phyloP scores from a whole-genome alignment of 2,113 vertebrate genomes.

The Vulpes vulpes region DNA sequence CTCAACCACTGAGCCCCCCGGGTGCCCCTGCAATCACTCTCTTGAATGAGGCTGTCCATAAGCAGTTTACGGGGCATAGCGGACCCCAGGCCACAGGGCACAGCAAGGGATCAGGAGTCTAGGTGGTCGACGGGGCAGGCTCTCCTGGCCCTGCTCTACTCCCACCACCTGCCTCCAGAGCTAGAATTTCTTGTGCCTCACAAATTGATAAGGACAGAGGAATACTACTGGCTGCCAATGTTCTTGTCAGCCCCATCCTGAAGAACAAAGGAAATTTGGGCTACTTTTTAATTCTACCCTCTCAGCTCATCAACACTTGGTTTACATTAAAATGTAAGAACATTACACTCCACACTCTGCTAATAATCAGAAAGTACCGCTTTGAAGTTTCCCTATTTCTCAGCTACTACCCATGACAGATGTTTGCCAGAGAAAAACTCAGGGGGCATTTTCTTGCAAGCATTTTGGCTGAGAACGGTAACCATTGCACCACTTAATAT shows the following conservation, averaged over 20 bases:
- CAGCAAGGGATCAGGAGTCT: background rate
- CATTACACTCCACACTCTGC: slow-evolving; percentile 86
- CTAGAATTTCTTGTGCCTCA: slow-evolving; percentile 68
- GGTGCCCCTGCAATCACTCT: background rate
- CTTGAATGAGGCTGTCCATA: background rate
- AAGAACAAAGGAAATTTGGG: slow-evolving; percentile 89
- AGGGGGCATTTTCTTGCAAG: slow-evolving; percentile 85
- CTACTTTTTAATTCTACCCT: slow-evolving; percentile 89
- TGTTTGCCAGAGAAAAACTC: slow-evolving; percentile 89
- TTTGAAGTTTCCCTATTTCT: slow-evolving; percentile 90
- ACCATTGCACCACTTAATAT: slow-evolving; percentile 88
- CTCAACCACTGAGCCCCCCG: too few relatives aligned
- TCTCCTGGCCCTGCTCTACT: background rate
- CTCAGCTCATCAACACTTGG: slow-evolving; percentile 88
- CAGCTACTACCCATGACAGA: slow-evolving; percentile 90
- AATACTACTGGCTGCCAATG: slow-evolving; percentile 76
- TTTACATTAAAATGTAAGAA: slow-evolving; percentile 90
- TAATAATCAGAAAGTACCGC: slow-evolving; percentile 88
- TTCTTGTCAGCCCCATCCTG: slow-evolving; percentile 84
- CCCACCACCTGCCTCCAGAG: slow-evolving; percentile 73
- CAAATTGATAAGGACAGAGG: slow-evolving; percentile 58
- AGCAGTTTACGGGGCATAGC: background rate
- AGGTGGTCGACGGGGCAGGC: background rate
- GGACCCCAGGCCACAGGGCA: background rate
- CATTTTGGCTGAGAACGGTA: slow-evolving; percentile 87